phyloP scores from a whole-genome alignment of 2,888 invertebrate species.

The Agrotis clavis region DNA sequence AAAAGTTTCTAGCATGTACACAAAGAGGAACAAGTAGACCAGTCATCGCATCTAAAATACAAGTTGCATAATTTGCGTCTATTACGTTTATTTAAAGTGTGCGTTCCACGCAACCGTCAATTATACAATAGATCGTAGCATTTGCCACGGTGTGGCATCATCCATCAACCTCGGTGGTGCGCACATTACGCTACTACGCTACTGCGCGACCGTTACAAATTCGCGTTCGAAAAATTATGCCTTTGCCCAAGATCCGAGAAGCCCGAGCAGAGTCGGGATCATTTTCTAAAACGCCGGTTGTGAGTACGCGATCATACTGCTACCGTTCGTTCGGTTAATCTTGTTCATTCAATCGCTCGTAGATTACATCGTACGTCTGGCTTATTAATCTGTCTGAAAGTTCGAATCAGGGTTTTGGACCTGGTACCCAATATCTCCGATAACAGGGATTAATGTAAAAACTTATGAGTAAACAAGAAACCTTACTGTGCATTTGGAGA shows the following conservation, averaged over 20 bases:
- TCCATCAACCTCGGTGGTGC: constrained; percentile 81
- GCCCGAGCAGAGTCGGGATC: constrained; percentile 57
- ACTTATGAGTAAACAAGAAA: constrained; percentile 36
- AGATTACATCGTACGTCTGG: constrained; percentile 62
- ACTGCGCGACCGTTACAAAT: constrained; percentile 79
- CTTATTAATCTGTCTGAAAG: constrained; percentile 61
- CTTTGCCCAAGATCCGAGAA: constrained; percentile 52
- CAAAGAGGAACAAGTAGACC: constrained; percentile 39
- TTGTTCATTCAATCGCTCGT: constrained; percentile 65
- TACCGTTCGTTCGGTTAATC: constrained; percentile 70
- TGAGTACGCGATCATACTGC: constrained; percentile 63
- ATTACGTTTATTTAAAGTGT: constrained; percentile 61
- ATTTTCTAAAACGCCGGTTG: constrained; percentile 76
- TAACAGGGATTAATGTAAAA: constrained; percentile 47
- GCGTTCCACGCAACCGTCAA: constrained; percentile 64
- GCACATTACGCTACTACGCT: constrained; percentile 68
- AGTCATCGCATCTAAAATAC: constrained; percentile 53
- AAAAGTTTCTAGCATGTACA: constrained; percentile 29
- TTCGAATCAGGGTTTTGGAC: constrained; percentile 50
- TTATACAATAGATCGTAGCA: constrained; percentile 74
- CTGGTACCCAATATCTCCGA: constrained; percentile 29
- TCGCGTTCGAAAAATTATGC: constrained; percentile 77
- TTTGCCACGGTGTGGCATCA: constrained; percentile 74
- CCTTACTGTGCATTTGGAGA: background rate
- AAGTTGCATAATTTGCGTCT: constrained; percentile 54